phyloP scores from a whole-genome alignment of 1,140 invertebrate species.

The Stratiolaelaps scimitus region DNA sequence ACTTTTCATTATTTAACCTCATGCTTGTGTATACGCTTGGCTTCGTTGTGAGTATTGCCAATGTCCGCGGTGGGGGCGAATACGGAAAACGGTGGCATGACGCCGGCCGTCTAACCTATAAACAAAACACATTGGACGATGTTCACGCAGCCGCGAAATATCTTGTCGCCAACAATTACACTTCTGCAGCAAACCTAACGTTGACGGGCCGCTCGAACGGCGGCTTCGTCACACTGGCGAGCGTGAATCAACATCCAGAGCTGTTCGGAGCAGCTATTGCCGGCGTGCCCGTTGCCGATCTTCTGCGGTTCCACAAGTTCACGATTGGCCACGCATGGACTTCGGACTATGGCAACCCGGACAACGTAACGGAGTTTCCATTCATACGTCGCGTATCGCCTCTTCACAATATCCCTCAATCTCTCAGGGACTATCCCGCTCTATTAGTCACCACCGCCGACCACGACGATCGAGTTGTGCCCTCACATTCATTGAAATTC shows the following conservation, averaged over 20 bases:
- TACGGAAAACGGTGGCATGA: constrained; percentile 97
- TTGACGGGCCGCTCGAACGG: constrained; percentile 77
- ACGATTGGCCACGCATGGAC: constrained; percentile 94
- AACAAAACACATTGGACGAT: constrained; percentile 96
- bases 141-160: constrained; percentile 85
- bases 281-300: constrained; percentile 50
- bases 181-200: constrained; percentile 48
- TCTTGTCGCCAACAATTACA: constrained; percentile 69
- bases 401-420: constrained; percentile 66
- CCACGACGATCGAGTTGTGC: constrained; percentile 18
- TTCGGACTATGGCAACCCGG: constrained; percentile 84
- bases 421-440: neutral
- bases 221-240: constrained; percentile 79
- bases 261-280: constrained; percentile 78
- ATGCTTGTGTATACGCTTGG: constrained; percentile 80
- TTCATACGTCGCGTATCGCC: constrained; percentile 55
- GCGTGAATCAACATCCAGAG: constrained; percentile 85
- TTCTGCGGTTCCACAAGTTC: constrained; percentile 61
- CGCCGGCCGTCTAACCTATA: constrained; percentile 74
- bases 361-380: constrained; percentile 49
- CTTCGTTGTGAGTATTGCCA: constrained; percentile 77
- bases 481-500: constrained; percentile 15
- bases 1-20: constrained; percentile 65
- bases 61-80: constrained; percentile 92
- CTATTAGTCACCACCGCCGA: neutral